phyloP scores from a whole-genome alignment of 2,888 invertebrate species.

The Synanthedon vespiformis region DNA sequence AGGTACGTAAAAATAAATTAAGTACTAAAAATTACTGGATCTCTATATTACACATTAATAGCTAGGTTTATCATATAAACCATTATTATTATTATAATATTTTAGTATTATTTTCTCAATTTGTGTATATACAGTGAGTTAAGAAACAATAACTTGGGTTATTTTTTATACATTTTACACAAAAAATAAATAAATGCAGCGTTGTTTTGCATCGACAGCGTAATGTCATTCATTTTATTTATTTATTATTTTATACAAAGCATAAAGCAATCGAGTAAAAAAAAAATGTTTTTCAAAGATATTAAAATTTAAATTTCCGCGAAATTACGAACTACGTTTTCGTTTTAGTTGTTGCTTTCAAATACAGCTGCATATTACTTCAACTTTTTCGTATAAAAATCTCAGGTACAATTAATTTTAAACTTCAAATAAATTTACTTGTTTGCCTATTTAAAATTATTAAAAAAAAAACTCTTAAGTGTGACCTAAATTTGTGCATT shows the following conservation, averaged over 20 bases:
- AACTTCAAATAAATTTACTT: background rate
- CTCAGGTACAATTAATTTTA: conserved; percentile 14
- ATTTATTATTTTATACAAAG: too few relatives aligned
- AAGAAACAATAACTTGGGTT: conserved; percentile 13
- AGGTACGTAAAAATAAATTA: conserved; percentile 55
- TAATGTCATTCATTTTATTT: background rate
- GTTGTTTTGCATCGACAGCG: conserved; percentile 22
- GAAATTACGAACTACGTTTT: too few relatives aligned
- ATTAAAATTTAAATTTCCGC: too few relatives aligned
- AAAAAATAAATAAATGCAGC: conserved; percentile 30
- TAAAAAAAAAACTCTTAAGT: conserved; percentile 5
- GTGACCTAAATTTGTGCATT: conserved; percentile 53
- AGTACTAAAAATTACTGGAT: conserved; percentile 52
- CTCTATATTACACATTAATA: conserved; percentile 40
- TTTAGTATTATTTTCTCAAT: conserved; percentile 9
- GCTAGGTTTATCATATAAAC: conserved; percentile 61
- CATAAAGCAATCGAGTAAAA: too few relatives aligned
- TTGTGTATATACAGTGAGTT: conserved; percentile 8
- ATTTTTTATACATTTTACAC: conserved; percentile 11
- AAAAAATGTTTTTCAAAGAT: too few relatives aligned
- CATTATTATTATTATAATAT: conserved; percentile 16
- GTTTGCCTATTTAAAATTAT: too few relatives aligned
- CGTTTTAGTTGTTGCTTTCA: too few relatives aligned
- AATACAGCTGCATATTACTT: too few relatives aligned
- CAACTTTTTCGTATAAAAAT: conserved; percentile 1